These are phyloP conservation scores for Macrophya annulata DNA, from an alignment of 2,888 invertebrate species.

Conservation along the genomic window DNA sequence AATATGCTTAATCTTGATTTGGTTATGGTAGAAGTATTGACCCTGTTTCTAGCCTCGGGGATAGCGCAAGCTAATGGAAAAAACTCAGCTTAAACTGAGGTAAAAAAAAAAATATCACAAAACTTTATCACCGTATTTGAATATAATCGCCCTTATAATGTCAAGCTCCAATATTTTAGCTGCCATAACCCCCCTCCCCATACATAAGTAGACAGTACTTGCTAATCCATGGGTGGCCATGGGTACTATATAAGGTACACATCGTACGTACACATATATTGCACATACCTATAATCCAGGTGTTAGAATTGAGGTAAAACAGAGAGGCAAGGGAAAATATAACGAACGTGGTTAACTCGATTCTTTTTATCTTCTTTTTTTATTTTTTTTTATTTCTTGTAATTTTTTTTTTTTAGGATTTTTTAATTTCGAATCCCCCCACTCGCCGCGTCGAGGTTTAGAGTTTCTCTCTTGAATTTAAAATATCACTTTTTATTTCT, in stretches of 20 bases:
- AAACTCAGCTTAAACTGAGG: neutral
- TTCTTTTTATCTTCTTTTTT: neutral
- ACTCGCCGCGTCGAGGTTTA: neutral
- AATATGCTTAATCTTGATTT: constrained; percentile 54
- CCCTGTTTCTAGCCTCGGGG: neutral
- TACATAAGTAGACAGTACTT: constrained; percentile 3
- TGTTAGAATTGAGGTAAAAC: neutral
- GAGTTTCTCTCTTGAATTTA: constrained; percentile 46
- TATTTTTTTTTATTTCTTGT: neutral
- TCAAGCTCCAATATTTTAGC: constrained; percentile 12
- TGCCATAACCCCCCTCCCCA: neutral
- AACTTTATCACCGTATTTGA: constrained; percentile 30
- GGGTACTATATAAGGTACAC: too few species aligned
- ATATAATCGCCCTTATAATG: constrained; percentile 33
- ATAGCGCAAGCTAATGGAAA: neutral
- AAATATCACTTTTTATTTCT: constrained; percentile 45
- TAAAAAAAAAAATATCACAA: neutral
- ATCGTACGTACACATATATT: neutral
- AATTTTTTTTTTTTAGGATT: too few species aligned
- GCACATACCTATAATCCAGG: neutral
- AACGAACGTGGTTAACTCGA: constrained; percentile 26
- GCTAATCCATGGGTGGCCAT: neutral
- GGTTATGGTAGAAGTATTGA: constrained; percentile 23
- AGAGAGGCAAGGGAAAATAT: constrained; percentile 5
- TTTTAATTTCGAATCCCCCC: constrained; percentile 25